Conservation (phyloP, 2,888 invertebrate species). For the Ornithoptera priamus region DNA sequence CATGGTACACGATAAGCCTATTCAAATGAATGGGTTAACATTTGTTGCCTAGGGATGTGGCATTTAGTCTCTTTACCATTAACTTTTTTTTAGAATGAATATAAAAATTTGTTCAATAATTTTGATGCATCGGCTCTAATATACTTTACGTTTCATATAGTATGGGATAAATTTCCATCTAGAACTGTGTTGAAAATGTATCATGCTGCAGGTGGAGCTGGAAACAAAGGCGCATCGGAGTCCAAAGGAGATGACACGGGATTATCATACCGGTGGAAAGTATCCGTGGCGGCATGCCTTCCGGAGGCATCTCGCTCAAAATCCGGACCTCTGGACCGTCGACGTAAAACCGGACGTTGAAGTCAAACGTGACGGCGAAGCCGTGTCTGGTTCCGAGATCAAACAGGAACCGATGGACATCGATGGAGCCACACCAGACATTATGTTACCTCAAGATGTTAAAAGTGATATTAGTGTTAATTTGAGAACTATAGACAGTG, state of each 20-base stretch:
- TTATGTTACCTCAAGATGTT: slow-evolving; percentile 44
- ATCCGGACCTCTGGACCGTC: slow-evolving; percentile 59
- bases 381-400: slow-evolving; percentile 32
- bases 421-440: slow-evolving; percentile 40
- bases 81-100: too few relatives aligned
- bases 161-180: too few relatives aligned
- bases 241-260: slow-evolving; percentile 63
- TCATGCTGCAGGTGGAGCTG: slow-evolving; percentile 55
- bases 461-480: slow-evolving; percentile 65
- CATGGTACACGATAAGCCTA: too few relatives aligned
- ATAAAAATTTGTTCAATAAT: too few relatives aligned
- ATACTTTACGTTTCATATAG: too few relatives aligned
- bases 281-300: slow-evolving; percentile 70
- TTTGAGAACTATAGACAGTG: slow-evolving; percentile 53
- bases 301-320: slow-evolving; percentile 55
- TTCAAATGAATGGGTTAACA: too few relatives aligned
- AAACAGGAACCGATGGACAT: slow-evolving; percentile 37
- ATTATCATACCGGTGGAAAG: slow-evolving; percentile 68
- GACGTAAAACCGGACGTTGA: slow-evolving; percentile 32
- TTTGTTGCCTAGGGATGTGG: too few relatives aligned
- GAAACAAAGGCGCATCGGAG: slow-evolving; percentile 65
- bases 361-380: slow-evolving; percentile 31
- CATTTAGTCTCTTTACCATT: too few relatives aligned
- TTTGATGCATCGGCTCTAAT: too few relatives aligned
- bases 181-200: neutral